Conservation (phyloP, 2,113 vertebrate genomes). For the Hippocampus abdominalis region DNA sequence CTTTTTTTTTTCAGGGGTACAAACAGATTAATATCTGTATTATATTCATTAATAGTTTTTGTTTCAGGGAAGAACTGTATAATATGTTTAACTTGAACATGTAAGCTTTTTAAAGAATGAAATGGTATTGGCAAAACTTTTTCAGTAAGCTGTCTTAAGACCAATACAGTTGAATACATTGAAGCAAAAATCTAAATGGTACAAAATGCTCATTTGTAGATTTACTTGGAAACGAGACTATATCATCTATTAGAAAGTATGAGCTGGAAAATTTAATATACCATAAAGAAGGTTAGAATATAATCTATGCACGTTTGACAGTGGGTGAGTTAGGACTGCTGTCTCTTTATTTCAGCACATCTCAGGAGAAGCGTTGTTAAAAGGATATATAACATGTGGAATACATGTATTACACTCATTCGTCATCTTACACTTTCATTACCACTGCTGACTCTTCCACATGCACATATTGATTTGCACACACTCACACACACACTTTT, state of each 20-base stretch:
- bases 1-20: no score
- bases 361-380: conserved; percentile 61
- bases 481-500: not conserved
- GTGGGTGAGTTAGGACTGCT: conserved; percentile 30
- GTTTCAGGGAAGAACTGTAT: no score
- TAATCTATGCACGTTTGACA: conserved; percentile 48
- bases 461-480: conserved; percentile 57
- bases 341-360: conserved; percentile 63
- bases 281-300: conserved; percentile 41
- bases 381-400: conserved; percentile 72
- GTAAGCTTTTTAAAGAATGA: no score
- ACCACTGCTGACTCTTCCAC: conserved; percentile 50
- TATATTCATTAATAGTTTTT: no score
- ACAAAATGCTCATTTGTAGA: not conserved
- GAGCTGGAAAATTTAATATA: conserved; percentile 40
- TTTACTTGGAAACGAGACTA: not conserved
- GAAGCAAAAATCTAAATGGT: no score
- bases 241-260: conserved; percentile 4
- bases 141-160: no score
- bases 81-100: no score
- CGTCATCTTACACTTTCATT: conserved; percentile 69
- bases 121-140: no score
- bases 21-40: no score
- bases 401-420: conserved; percentile 68
- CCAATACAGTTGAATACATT: no score